Base-by-base conservation (phyloP, 2,888 invertebrate species). In the Agonum fuliginosum region DNA sequence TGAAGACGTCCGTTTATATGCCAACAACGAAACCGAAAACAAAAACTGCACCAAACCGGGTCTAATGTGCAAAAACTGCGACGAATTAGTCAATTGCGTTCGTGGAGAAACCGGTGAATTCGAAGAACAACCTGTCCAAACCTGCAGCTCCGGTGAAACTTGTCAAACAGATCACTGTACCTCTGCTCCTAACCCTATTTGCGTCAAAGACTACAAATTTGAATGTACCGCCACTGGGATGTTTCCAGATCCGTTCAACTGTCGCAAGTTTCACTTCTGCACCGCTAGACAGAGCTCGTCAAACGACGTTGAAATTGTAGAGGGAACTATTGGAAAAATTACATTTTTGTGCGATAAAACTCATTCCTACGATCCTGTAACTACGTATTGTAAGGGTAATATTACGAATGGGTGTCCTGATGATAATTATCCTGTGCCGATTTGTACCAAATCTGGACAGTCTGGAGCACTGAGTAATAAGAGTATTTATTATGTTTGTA, bases 401-500 rank as follows among this genome's bases (percentile, higher is more conserved):
- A 20, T 67, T 12, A 37, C 67, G n/a, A n/a, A 41, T 22, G 67
- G 67, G 1, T 46, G 24, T 14, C 74, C 77, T 78, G 77, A 69
- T 30, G 51, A 27, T 3, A 48, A 17, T 6, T 69, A 19, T 3
- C 76, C 78, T 1, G 77, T 80, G 3, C 78, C 79, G 5, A 6
- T 78, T 8, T 80, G 80, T 34, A 48, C 1, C 1, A 27, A 2
- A 24, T n/a, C 62, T 0, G 77, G 78, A 19, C 78, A 79, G 58
- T 41, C 48, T 5, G 79, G 65, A 1, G 51, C 78, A 10, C 12
- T 79, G 5, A 14, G 22, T 6, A 79, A 79, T 69, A 77, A 77
- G 2, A 74, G 69, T 17, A 78, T 79, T 20, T 80, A 79, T 75
- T 80, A 78, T 34, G 75, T 78, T 6, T 80, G 80, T 41, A 34